A percentile compares a stretch with the other conserved stretches of the same genome.
Conservation (phyloP, 2,888 invertebrate species). For the Andrena flavipes region DNA sequence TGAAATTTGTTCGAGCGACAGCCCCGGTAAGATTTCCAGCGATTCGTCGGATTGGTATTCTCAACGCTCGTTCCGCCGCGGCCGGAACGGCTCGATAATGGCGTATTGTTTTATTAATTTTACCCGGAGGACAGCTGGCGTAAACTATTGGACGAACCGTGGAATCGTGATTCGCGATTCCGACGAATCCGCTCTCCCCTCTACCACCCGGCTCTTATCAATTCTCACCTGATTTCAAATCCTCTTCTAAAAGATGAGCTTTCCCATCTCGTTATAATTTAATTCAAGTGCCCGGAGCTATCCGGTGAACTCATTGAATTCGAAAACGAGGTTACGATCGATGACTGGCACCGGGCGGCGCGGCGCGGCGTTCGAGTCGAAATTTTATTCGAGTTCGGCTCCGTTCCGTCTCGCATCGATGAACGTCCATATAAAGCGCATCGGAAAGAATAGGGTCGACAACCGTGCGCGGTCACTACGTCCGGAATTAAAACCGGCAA, state of each 20-base stretch:
- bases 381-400: slow-evolving; percentile 35
- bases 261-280: too few relatives aligned
- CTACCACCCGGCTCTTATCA: background rate
- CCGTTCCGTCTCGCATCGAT: slow-evolving; percentile 51
- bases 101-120: slow-evolving; percentile 81
- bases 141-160: slow-evolving; percentile 16
- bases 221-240: background rate
- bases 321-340: slow-evolving; percentile 14
- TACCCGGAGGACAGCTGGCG: slow-evolving; percentile 54
- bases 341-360: slow-evolving; percentile 32
- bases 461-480: slow-evolving; percentile 76
- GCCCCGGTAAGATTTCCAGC: slow-evolving; percentile 49
- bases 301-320: background rate
- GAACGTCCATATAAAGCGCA: slow-evolving; percentile 41
- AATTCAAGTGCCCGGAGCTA: too few relatives aligned
- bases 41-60: slow-evolving; percentile 75
- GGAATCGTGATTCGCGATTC: slow-evolving; percentile 55
- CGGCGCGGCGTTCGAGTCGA: background rate
- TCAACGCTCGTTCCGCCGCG: slow-evolving; percentile 55
- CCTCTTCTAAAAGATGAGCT: background rate
- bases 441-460: slow-evolving; percentile 59
- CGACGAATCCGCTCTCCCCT: background rate
- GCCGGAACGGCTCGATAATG: slow-evolving; percentile 73
- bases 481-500: slow-evolving; percentile 47
- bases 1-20: slow-evolving; percentile 80